Evolutionary conservation across 2,888 invertebrate genomes (phyloP), one percentile per base, ranked within the genome.

Genomic region (Hyposoter dolosus): DNA sequence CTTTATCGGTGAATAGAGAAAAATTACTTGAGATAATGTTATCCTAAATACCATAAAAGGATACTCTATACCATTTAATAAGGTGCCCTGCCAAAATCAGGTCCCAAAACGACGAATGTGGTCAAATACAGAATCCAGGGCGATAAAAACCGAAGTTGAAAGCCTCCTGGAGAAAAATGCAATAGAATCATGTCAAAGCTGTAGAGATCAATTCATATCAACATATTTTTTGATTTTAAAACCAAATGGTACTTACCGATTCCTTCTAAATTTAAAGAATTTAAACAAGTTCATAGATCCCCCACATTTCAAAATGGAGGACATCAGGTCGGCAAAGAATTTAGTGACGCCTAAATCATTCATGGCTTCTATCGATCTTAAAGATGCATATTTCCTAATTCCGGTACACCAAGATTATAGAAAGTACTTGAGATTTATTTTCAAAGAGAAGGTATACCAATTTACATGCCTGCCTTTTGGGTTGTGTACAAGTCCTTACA

Each of bases 31-130:
- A n/a, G 78, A 83, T 66, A 23, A 71, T 3, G 45, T 56, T 50
- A 56, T 82, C 17, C n/a, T 63, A 12, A 50, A 60, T 53, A 60
- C 3, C n/a, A 35, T 83, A 40, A 17, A 69, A n/a, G 83, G 78
- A n/a, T n/a, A n/a, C n/a, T n/a, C n/a, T 65, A 86, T 86, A 47
- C 74, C 83, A 15, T 75, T 83, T 32, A 60, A 56, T 43, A 65
- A 65, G 35, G 32, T 19, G 45, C 77, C 83, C 9, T n/a, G 3
- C n/a, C 77, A 77, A 43, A 9, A 17, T 35, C 7, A 50, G 35
- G 23, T 9, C 23, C 74, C 82, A 75, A 75, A 85, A 32, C 82
- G 74, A 32, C 63, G 43, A 74, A 77, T 56, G 28, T 77, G 77
- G 72, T 47, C 32, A 17, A 17, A 9, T n/a, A 45, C 35, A 68